Evolutionary conservation across 2,113 vertebrate species (phyloP).

Genomic region (Mesocricetus auratus): DNA sequence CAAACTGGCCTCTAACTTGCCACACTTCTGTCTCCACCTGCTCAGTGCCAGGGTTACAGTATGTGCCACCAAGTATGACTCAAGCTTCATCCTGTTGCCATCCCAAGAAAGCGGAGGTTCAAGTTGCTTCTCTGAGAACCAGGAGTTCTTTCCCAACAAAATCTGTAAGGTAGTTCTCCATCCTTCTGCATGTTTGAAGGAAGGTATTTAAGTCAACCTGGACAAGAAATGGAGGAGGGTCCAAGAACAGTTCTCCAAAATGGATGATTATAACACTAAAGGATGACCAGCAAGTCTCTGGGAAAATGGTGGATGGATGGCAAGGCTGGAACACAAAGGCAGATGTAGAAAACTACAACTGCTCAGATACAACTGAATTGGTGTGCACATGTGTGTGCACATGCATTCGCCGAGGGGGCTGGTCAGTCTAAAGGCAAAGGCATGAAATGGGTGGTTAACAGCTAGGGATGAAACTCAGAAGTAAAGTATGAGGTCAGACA

Average conservation of each 20-base stretch:
- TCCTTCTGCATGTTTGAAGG: background rate
- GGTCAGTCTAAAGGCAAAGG: background rate
- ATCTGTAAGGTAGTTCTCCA: background rate
- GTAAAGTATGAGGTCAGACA: background rate
- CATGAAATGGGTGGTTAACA: background rate
- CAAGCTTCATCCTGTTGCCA: background rate
- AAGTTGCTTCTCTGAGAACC: conserved; percentile 2
- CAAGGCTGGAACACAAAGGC: background rate
- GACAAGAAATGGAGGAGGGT: background rate
- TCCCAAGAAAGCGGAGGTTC: background rate
- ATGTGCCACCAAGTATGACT: background rate
- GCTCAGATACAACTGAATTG: background rate
- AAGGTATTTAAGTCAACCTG: conserved; percentile 29
- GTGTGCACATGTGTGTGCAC: background rate
- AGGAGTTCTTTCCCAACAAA: background rate
- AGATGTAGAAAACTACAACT: conserved; percentile 27
- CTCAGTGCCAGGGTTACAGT: background rate
- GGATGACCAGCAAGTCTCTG: conserved; percentile 3
- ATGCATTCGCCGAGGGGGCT: background rate
- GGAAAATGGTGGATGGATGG: background rate
- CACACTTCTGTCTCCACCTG: background rate
- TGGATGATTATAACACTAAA: conserved; percentile 12
- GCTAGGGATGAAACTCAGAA: background rate
- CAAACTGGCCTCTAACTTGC: background rate
- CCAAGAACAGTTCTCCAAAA: conserved; percentile 8